Percentiles rank a stretch among this genome's conserved stretches.
Conservation (phyloP, 2,113 vertebrate species). For the Grus americana region DNA sequence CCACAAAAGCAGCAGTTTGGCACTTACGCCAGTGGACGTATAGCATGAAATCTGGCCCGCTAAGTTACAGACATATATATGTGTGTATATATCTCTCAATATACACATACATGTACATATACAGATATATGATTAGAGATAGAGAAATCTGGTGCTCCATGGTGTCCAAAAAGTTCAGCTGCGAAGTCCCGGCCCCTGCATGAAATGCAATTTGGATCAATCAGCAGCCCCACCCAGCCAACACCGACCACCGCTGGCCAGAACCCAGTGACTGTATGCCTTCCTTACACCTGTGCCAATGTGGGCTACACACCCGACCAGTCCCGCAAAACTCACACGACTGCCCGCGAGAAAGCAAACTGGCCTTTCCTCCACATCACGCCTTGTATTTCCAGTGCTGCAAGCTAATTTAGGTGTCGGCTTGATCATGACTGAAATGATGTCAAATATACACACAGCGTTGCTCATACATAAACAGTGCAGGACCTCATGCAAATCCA, state of each 20-base stretch:
- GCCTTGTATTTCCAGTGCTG: neutral
- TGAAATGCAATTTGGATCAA: neutral
- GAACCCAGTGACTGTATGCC: neutral
- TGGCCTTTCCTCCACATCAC: neutral
- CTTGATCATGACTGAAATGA: neutral
- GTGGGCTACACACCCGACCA: neutral
- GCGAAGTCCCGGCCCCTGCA: neutral
- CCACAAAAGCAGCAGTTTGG: neutral
- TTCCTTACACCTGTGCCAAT: neutral
- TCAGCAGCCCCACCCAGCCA: neutral
- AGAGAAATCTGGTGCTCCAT: neutral
- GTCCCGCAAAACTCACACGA: neutral
- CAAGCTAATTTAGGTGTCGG: neutral
- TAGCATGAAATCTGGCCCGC: accelerated
- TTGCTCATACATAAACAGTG: neutral
- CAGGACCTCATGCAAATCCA: neutral
- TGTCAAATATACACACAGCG: neutral
- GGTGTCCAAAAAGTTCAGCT: neutral
- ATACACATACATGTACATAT: neutral
- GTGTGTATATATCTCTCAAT: neutral
- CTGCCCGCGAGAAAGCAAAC: neutral
- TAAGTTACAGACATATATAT: neutral
- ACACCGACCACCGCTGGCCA: neutral
- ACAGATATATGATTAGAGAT: neutral
- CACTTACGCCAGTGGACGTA: neutral